Base-by-base conservation (phyloP, 2,888 invertebrate species). In the Sphaerophoria taeniata region DNA sequence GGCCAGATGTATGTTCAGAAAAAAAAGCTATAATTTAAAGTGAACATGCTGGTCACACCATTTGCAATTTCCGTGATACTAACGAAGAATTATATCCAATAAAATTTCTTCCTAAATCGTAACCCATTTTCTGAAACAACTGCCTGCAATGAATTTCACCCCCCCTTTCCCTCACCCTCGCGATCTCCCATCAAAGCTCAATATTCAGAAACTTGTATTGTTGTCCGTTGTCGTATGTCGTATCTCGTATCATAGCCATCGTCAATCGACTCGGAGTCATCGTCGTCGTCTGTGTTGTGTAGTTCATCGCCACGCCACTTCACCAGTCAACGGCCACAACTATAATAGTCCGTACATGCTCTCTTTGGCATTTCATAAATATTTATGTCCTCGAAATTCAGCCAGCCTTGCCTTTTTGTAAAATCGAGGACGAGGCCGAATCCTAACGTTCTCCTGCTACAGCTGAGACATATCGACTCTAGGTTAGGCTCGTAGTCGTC, bases 321-420 rank as follows among this genome's bases (percentile, higher is more conserved):
- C 24, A 24, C 12, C 6, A 34, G 24, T 36, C 49, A 36, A 36
- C 65, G 47, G 16, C n/a, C 7, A 51, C 43, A 31, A 45, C 43
- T 60, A 45, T n/a, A 63, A 31, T 16, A 47, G 63, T 47, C 47
- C 16, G 80, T 56, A 85, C 72, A 43, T 43, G 24, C 24, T 80
- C 72, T 76, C 72, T 61, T 73, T 80, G 47, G 75, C 76, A 76
- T 85, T 85, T 80, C 85, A 85, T 85, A 80, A 85, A 85, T 85
- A 85, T 85, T 85, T 85, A 85, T 85, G 72, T 85, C 72, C 75
- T 84, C 75, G 33, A 73, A 24, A 67, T 77, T 73, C 69, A 77
- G 61, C 12, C 43, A 49, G 14, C 16, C 49, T 49, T 49, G 11
- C n/a, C n/a, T 45, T 12, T 60, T 72, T 58, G 55, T 58, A 34